Evolutionary conservation across 2,888 invertebrate genomes (phyloP).

Genomic region (Mesochorus sp.): DNA sequence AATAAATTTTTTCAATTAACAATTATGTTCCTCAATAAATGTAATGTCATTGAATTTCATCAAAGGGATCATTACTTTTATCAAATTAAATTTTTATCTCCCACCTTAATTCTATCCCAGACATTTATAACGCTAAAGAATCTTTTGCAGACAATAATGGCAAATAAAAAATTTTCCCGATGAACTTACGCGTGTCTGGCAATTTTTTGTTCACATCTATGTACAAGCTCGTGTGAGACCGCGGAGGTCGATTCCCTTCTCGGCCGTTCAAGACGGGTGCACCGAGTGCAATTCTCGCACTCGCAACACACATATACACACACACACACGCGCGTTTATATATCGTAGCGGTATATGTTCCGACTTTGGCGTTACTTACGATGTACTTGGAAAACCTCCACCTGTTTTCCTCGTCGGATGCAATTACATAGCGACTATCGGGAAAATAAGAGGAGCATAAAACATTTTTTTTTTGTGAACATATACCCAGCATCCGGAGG

Average conservation of each 20-base stretch:
- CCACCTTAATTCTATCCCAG: too few species aligned
- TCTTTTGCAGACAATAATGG: neutral
- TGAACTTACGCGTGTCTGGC: constrained; percentile 28
- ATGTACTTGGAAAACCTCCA: constrained; percentile 48
- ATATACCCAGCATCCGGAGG: too few species aligned
- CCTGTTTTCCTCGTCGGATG: constrained; percentile 25
- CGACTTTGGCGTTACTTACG: constrained; percentile 56
- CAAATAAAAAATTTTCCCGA: neutral
- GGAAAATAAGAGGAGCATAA: too few species aligned
- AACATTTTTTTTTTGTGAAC: too few species aligned
- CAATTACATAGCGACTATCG: constrained; percentile 17
- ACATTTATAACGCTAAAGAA: too few species aligned
- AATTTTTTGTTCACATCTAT: constrained; percentile 27
- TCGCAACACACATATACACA: neutral
- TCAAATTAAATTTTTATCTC: too few species aligned
- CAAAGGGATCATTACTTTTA: too few species aligned
- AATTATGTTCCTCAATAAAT: neutral
- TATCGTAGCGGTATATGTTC: constrained; percentile 59
- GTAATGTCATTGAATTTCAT: too few species aligned
- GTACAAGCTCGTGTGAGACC: constrained; percentile 17
- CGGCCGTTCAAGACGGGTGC: constrained; percentile 31
- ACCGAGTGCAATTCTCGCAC: constrained; percentile 33
- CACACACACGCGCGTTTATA: constrained; percentile 37
- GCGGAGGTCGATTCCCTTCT: constrained; percentile 60
- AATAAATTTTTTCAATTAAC: too few species aligned